These are phyloP conservation scores for Ctenopoma multispine DNA, from an alignment of 2,797 vertebrate species.

Conservation along the genomic window DNA sequence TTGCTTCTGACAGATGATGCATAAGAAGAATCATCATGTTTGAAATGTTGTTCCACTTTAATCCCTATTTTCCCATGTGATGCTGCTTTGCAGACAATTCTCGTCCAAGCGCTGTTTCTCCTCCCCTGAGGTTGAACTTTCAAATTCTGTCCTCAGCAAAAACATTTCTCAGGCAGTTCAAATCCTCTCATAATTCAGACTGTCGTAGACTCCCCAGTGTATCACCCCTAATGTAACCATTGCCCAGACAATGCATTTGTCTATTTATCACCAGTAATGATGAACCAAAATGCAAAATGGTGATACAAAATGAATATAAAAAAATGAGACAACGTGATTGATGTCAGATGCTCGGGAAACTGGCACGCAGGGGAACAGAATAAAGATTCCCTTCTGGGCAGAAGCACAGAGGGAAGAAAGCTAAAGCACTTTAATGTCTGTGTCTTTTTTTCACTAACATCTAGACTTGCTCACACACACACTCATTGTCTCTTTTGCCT, in stretches of 20 bases:
- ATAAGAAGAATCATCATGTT: constrained; percentile 50
- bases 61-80: constrained; percentile 45
- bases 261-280: constrained; percentile 73
- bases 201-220: constrained; percentile 37
- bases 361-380: constrained; percentile 60
- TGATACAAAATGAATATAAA: constrained; percentile 68
- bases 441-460: constrained; percentile 63
- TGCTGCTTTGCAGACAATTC: constrained; percentile 25
- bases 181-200: constrained; percentile 48
- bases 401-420: constrained; percentile 63
- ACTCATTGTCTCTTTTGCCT: constrained; percentile 2
- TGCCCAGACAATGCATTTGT: constrained; percentile 56
- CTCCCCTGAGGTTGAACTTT: constrained; percentile 58
- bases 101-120: constrained; percentile 16
- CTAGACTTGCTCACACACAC: constrained; percentile 16
- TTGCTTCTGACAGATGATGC: constrained; percentile 59
- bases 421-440: constrained; percentile 70
- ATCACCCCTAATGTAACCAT: constrained; percentile 56
- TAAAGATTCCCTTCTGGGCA: constrained; percentile 71
- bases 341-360: constrained; percentile 58
- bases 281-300: constrained; percentile 63
- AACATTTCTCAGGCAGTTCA: constrained; percentile 50
- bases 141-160: constrained; percentile 41
- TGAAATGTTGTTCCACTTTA: constrained; percentile 46
- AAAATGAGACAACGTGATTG: constrained; percentile 66